phyloP scores from a whole-genome alignment of 2,797 vertebrate species.

The Dallia pectoralis region DNA sequence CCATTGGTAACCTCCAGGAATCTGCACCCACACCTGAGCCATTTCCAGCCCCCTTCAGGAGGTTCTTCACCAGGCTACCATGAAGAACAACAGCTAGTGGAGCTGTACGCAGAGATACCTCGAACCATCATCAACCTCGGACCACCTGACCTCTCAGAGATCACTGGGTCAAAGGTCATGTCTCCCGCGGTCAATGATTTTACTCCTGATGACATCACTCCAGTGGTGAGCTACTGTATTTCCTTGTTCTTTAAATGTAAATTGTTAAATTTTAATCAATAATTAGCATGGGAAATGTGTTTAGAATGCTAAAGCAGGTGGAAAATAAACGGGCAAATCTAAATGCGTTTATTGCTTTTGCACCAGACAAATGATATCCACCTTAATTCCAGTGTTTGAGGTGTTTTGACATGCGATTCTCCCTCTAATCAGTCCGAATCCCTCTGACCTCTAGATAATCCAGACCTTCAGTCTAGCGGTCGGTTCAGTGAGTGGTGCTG shows the following conservation, averaged over 20 bases:
- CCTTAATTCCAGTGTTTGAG: neutral
- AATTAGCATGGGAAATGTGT: neutral
- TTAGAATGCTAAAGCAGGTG: too few relatives aligned
- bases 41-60: neutral
- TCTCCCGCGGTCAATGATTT: neutral
- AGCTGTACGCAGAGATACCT: neutral
- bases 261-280: neutral
- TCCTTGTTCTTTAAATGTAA: neutral
- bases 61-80: neutral
- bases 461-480: conserved; percentile 39
- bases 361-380: neutral
- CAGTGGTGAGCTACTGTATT: neutral
- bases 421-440: neutral
- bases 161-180: neutral
- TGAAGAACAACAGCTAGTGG: neutral
- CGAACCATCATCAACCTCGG: neutral
- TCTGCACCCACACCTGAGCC: neutral
- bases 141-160: neutral
- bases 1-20: neutral
- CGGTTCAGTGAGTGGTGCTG: conserved; percentile 7
- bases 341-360: neutral
- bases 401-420: neutral
- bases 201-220: neutral
- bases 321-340: too few relatives aligned
- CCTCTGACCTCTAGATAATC: conserved; percentile 25